Conservation (phyloP, 2,797 vertebrate genomes). For the Alexandromys oeconomus region DNA sequence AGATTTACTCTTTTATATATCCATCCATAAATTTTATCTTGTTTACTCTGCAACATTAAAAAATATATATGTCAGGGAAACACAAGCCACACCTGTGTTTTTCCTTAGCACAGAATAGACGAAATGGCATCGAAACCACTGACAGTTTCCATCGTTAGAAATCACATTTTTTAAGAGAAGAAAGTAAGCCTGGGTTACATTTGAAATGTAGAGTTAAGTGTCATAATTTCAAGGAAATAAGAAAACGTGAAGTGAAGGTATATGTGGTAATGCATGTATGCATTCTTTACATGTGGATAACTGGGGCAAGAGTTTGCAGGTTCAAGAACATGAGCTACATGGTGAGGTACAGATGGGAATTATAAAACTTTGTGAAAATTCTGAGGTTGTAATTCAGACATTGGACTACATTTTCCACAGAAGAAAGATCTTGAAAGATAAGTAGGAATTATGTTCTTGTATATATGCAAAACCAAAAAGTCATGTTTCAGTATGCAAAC, state of each 20-base stretch:
- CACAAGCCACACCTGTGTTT: neutral
- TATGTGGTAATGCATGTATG: neutral
- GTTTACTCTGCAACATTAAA: neutral
- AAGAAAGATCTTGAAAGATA: neutral
- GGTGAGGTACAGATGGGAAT: neutral
- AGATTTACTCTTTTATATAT: constrained; percentile 19
- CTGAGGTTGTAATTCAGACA: neutral
- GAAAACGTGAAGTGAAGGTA: neutral
- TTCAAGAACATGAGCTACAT: neutral
- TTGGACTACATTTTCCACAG: neutral
- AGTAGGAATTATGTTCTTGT: neutral
- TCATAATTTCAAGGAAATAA: neutral
- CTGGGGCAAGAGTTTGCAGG: neutral
- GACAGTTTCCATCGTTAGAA: neutral
- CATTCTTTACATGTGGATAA: neutral
- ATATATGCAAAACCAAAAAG: constrained; percentile 10
- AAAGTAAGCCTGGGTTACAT: neutral
- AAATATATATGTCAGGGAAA: constrained; percentile 22
- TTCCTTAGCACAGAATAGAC: neutral
- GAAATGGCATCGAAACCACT: neutral
- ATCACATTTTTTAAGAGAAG: neutral
- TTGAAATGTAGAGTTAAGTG: neutral
- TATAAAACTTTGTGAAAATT: constrained; percentile 26
- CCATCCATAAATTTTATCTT: neutral
- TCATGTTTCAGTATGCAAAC: constrained; percentile 1